Base-by-base conservation (phyloP, 2,797 vertebrate species). In the Catharus ustulatus region DNA sequence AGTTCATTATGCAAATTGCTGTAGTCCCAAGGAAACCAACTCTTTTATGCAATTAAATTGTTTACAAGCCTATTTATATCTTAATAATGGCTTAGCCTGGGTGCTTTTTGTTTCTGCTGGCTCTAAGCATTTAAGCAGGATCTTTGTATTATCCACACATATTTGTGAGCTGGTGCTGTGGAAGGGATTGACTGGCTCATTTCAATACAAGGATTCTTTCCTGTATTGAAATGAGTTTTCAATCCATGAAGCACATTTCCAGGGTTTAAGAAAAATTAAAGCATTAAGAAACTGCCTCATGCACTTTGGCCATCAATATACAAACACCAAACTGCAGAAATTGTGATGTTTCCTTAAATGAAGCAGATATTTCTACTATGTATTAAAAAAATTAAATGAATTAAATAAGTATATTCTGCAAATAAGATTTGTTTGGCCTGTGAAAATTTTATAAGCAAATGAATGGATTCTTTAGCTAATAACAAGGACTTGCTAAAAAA, bases 41-140 rank as follows among this genome's bases (percentile, higher is more conserved):
- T 91, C 82, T 93, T 95, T 95, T 78, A 87, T 77, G 86, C 84
- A 95, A 92, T 90, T 93, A 95, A 95, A 90, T 68, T 96, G 92
- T 96, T 96, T 96, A 91, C 91, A 91, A 91, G 76, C 64, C 95
- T 92, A 86, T 94, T 95, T 94, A 92, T 96, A 89, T 93, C 85
- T 91, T 96, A 95, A 89, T 95, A 96, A 90, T 89, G 72, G 74
- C 83, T 92, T 85, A 86, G 76, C 51, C 51, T 89, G 42, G 30
- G 52, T 85, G 54, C 6, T 62, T 92, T 89, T 90, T 93, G 52
- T 80, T 92, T 95, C 77, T 89, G 63, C 64, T 86, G 90, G 66
- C 62, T 45, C 46, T 61, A 85, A 94, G 38, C 29, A 76, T 87
- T 95, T 88, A 92, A 91, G 45, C 51, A 78, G 69, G 46, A 54